Evolutionary conservation across 2,888 invertebrate genomes (phyloP).

Genomic region (Linnaemya tessellans): DNA sequence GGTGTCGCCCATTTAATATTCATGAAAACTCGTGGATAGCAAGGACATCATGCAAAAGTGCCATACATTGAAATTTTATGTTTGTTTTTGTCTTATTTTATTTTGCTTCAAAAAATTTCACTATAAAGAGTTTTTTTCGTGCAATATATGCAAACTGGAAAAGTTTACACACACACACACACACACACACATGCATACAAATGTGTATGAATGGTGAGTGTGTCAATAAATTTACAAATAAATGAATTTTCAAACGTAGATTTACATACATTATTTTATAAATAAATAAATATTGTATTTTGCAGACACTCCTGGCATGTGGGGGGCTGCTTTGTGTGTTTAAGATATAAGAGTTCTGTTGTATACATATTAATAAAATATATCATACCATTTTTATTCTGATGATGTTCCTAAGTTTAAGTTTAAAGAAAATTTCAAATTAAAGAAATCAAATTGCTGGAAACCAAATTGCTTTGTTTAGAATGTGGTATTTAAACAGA

Average conservation of each 20-base stretch:
- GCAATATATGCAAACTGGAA: no score
- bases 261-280: not conserved
- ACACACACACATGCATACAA: no score
- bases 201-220: not conserved
- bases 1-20: conserved; percentile 71
- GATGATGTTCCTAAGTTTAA: no score
- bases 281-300: not conserved
- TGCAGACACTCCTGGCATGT: not conserved
- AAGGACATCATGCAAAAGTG: conserved; percentile 58
- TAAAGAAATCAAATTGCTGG: not conserved
- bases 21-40: conserved; percentile 68
- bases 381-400: no score
- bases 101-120: conserved; percentile 20
- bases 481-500: not conserved
- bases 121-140: conserved; percentile 33
- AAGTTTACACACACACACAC: no score
- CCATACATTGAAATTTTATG: conserved; percentile 44
- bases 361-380: no score
- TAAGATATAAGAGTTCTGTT: not conserved
- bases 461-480: not conserved
- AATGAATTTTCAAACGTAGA: conserved; percentile 38
- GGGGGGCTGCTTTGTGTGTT: not conserved
- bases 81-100: conserved; percentile 13
- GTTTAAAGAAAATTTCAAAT: not conserved
- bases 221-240: conserved; percentile 65